phyloP scores from a whole-genome alignment of 2,113 vertebrate species.

The Marcusenius ussheri region DNA sequence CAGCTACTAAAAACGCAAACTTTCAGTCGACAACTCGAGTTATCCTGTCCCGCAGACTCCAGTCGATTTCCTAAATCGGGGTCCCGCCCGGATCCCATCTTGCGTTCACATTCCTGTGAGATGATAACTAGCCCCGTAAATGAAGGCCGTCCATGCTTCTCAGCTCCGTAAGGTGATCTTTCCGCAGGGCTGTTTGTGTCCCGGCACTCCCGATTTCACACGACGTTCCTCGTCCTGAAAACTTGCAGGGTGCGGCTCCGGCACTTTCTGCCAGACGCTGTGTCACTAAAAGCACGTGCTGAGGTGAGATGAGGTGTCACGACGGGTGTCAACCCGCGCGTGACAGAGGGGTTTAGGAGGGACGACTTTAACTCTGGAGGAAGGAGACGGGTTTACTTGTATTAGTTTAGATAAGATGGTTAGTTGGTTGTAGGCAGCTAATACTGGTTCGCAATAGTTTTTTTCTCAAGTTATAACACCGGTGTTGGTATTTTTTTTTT shows the following conservation, averaged over 20 bases:
- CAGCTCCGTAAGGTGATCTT: no score
- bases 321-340: neutral
- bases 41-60: neutral
- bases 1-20: no score
- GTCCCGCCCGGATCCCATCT: neutral
- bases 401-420: neutral
- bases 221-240: neutral
- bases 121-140: neutral
- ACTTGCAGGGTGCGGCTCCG: neutral
- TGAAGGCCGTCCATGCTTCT: no score
- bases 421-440: neutral
- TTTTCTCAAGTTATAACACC: neutral
- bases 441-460: neutral
- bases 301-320: neutral
- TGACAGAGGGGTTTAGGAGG: neutral
- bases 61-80: neutral
- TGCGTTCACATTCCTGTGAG: neutral
- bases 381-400: neutral
- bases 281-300: neutral
- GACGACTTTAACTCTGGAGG: neutral
- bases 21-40: neutral
- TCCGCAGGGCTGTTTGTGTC: no score
- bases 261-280: neutral
- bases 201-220: no score
- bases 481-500: neutral